These are phyloP conservation scores for Bellardia pandia DNA, from an alignment of 2,888 invertebrate genomes.

Conservation along the genomic window DNA sequence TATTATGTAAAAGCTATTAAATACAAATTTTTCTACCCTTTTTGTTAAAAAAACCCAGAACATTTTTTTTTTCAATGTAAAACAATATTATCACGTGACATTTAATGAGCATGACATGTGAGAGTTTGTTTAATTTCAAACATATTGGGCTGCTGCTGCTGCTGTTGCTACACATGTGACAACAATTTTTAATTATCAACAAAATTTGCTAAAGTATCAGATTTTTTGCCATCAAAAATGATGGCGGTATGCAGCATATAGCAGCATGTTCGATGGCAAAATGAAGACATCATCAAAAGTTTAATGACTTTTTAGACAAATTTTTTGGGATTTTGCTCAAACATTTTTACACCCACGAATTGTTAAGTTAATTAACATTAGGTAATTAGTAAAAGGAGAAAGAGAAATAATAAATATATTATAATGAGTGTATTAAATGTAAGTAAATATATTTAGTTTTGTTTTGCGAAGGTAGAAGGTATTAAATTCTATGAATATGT, in stretches of 20 bases:
- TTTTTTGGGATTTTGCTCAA: background rate
- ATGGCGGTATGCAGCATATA: background rate
- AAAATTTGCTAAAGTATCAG: slow-evolving; percentile 1
- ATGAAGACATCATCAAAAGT: background rate
- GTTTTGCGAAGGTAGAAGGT: too few species aligned
- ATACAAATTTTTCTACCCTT: slow-evolving; percentile 1
- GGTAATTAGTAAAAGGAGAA: background rate
- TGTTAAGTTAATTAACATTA: slow-evolving; percentile 3
- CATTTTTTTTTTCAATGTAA: too few species aligned
- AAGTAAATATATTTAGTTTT: too few species aligned
- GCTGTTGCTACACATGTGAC: background rate
- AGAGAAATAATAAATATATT: background rate
- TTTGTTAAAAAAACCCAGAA: background rate
- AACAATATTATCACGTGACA: slow-evolving; percentile 46
- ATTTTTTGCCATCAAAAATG: background rate
- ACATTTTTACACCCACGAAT: background rate
- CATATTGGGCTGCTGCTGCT: background rate
- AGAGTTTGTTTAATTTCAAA: slow-evolving; percentile 7
- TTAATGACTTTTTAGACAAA: background rate
- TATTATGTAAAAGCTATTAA: slow-evolving; percentile 29
- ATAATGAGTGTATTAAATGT: background rate
- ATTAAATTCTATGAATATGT: too few species aligned
- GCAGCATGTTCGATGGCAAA: background rate
- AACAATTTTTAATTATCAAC: slow-evolving; percentile 36
- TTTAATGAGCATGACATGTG: slow-evolving; percentile 49